These are phyloP conservation scores for Nasonia vitripennis DNA, from an alignment of 1,140 invertebrate genomes.

Conservation along the genomic window DNA sequence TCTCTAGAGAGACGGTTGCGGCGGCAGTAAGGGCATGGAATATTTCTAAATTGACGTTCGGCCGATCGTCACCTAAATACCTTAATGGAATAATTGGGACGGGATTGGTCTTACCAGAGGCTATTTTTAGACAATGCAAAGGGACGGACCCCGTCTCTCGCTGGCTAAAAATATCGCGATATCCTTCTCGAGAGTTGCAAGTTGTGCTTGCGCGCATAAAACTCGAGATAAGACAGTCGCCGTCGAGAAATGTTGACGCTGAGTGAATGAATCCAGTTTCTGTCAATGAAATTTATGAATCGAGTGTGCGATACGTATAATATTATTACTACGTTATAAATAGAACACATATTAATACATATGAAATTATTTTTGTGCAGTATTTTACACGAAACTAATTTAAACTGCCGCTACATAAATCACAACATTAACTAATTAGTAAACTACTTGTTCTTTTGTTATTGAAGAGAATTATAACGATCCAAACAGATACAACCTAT, in stretches of 20 bases:
- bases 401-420: too few species aligned
- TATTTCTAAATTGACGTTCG: conserved; percentile 73
- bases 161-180: conserved; percentile 72
- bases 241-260: too few species aligned
- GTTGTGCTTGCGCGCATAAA: neutral
- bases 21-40: conserved; percentile 62
- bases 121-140: conserved; percentile 71
- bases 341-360: too few species aligned
- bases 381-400: too few species aligned
- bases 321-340: too few species aligned
- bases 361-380: too few species aligned
- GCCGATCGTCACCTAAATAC: conserved; percentile 74
- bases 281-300: neutral
- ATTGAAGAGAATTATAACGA: too few species aligned
- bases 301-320: neutral
- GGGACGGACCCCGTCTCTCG: conserved; percentile 67
- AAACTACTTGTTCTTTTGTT: too few species aligned
- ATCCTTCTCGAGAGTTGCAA: conserved; percentile 2
- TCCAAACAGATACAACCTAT: too few species aligned
- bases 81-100: conserved; percentile 73
- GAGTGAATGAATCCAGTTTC: neutral
- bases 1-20: neutral
- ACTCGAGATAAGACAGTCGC: neutral
- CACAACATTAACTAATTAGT: too few species aligned
- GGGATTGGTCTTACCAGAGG: conserved; percentile 69